Evolutionary conservation across 1,140 invertebrate genomes (phyloP), one percentile per base, ranked within the genome.

Genomic region (Drosophila sulfurigaster): DNA sequence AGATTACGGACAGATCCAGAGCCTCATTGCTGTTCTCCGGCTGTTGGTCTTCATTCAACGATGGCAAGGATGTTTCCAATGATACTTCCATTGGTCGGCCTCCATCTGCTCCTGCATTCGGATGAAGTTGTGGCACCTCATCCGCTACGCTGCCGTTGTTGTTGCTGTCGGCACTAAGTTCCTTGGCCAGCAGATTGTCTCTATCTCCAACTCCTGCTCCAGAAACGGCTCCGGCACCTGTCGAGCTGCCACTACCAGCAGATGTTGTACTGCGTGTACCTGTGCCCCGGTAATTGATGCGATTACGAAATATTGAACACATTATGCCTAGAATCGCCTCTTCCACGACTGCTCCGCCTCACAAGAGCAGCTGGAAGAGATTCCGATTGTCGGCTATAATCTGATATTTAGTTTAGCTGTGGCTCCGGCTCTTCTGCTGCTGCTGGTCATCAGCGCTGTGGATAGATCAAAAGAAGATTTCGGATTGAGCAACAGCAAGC

Each of bases 241-340:
- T 35, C 15, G 30, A 60, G 46, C 58, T 48, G 28, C 43, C 30
- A 58, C 75, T 80, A 54, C 68, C 83, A 67, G 57, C 80, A 49
- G 88, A 78, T 62, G 67, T 54, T 43, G 78, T 79, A 32, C 69
- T 68, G 38, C 71, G 66, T 43, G 72, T 75, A 16, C 72, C 58
- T 43, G 91, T 77, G 52, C 91, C 91, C 28, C 91, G 88, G 59
- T 92, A 92, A 76, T 92, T 92, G 65, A 92, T 92, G 64, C 91
- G 91, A 74, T 92, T 92, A 41, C 89, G 91, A 81, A 92, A 92
- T 75, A 92, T 92, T 64, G 91, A 92, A 82, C 91, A 92, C 91
- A 92, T 92, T 83, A 72, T 82, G 77, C 73, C 56, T 77, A 65
- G 49, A 62, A 86, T 57, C 68, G 65, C 57, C 63, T 43, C 48